Conservation (phyloP, 2,113 vertebrate genomes). For the Chaetops frenatus region DNA sequence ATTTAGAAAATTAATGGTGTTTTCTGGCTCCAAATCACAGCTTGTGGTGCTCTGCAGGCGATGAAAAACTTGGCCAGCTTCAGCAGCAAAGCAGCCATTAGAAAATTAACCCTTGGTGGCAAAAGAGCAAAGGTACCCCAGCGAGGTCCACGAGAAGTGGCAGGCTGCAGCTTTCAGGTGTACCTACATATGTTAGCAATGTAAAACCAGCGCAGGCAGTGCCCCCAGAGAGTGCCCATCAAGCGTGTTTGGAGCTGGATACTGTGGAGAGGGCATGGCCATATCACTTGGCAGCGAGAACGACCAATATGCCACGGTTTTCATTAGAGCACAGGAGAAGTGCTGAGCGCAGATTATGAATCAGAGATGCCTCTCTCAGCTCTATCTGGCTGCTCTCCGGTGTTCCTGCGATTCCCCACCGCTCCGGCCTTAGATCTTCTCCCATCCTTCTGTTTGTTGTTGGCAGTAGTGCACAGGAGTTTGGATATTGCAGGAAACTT, state of each 20-base stretch:
- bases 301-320: slow-evolving; percentile 87
- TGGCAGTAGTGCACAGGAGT: not conserved
- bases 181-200: slow-evolving; percentile 86
- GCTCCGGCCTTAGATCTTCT: fast-evolving
- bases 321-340: slow-evolving; percentile 74
- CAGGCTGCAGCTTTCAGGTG: slow-evolving; percentile 81
- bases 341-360: slow-evolving; percentile 57
- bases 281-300: slow-evolving; percentile 82
- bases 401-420: not conserved
- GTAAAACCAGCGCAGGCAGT: slow-evolving; percentile 75
- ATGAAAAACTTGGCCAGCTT: slow-evolving; percentile 88
- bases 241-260: slow-evolving; percentile 84
- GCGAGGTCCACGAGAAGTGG: slow-evolving; percentile 64
- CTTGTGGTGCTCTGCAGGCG: slow-evolving; percentile 91
- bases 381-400: slow-evolving; percentile 5
- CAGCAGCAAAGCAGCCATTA: slow-evolving; percentile 86
- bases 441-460: not conserved
- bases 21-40: slow-evolving; percentile 95
- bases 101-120: slow-evolving; percentile 92
- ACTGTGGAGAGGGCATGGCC: slow-evolving; percentile 87
- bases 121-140: slow-evolving; percentile 81
- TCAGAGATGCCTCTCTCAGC: slow-evolving; percentile 20
- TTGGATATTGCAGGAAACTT: not conserved
- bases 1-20: slow-evolving; percentile 95
- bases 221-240: slow-evolving; percentile 79